These are phyloP conservation scores for Pantala flavescens DNA, from an alignment of 1,140 invertebrate genomes.

Conservation along the genomic window DNA sequence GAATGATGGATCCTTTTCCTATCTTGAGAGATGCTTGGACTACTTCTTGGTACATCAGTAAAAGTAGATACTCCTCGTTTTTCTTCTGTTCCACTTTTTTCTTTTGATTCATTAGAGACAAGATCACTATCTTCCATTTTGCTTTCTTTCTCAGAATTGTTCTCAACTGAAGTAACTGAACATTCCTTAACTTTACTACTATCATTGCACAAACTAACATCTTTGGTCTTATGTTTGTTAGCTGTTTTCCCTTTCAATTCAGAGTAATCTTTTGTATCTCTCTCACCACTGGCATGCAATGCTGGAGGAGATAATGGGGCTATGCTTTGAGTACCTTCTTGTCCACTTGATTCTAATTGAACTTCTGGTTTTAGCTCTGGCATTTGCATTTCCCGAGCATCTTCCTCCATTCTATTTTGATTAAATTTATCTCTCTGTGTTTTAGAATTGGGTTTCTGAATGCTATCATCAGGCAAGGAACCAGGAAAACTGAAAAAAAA, in stretches of 20 bases:
- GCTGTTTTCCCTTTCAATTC: constrained; percentile 22
- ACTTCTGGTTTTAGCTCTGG: constrained; percentile 27
- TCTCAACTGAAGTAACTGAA: background rate
- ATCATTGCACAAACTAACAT: background rate
- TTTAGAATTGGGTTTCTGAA: background rate
- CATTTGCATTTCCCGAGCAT: constrained; percentile 20
- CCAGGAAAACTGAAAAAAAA: background rate
- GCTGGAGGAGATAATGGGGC: constrained; percentile 23
- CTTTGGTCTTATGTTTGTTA: constrained; percentile 19
- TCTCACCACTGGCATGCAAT: constrained; percentile 22
- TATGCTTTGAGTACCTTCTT: background rate
- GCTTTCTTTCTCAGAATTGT: background rate
- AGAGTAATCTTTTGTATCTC: background rate
- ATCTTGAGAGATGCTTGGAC: background rate
- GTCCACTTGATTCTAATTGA: constrained; percentile 12
- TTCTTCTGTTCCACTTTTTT: background rate
- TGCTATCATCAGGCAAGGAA: background rate
- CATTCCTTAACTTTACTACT: background rate
- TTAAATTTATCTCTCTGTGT: background rate
- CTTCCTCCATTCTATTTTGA: constrained; percentile 14
- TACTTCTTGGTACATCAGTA: background rate
- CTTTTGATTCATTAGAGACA: background rate
- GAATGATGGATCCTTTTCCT: background rate
- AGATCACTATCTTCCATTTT: background rate
- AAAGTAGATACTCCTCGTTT: background rate